phyloP scores from a whole-genome alignment of 2,113 vertebrate genomes.

The Nymphicus hollandicus region DNA sequence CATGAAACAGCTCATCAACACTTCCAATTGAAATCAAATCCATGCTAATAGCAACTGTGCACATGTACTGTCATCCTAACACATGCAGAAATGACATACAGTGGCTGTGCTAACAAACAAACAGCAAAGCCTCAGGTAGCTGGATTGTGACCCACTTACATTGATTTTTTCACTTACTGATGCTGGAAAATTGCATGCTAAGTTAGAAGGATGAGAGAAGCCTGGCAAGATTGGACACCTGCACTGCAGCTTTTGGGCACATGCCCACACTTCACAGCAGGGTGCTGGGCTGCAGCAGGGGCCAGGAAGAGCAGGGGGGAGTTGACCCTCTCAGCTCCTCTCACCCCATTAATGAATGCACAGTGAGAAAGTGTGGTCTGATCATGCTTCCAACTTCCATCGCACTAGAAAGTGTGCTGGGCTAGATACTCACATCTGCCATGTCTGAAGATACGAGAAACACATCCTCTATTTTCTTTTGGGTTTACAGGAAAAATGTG shows the following conservation, averaged over 20 bases:
- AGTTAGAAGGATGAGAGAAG: not conserved
- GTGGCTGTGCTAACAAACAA: not conserved
- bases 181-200: rapidly evolving
- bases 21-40: not conserved
- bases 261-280: not conserved
- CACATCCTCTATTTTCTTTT: not conserved
- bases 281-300: not conserved
- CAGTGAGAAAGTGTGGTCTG: not conserved
- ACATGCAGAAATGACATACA: not conserved
- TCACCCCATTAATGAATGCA: not conserved
- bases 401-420: not conserved
- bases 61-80: not conserved
- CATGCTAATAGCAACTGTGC: not conserved
- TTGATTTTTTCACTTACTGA: not conserved
- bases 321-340: not conserved
- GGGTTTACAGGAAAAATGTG: not conserved
- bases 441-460: rapidly evolving
- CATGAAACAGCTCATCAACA: not conserved
- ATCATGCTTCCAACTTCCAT: not conserved
- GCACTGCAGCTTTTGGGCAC: not conserved
- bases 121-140: not conserved
- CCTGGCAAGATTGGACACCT: not conserved
- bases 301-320: not conserved
- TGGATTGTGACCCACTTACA: not conserved
- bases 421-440: not conserved